These are phyloP conservation scores for Epistrophe grossulariae DNA, from an alignment of 2,888 invertebrate genomes.

Conservation along the genomic window DNA sequence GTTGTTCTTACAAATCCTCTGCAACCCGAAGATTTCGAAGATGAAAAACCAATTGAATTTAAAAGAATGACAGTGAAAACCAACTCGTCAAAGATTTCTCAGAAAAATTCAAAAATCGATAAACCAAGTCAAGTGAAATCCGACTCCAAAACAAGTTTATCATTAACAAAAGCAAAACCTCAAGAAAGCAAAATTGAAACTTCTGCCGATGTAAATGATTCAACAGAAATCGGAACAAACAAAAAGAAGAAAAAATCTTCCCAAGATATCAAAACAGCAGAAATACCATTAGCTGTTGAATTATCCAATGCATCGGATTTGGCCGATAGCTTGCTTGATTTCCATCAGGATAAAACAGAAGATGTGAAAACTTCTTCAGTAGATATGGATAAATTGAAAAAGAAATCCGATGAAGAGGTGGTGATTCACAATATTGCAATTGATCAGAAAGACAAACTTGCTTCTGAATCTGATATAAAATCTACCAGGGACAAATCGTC, in stretches of 20 bases:
- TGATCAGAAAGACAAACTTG: not conserved
- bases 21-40: conserved; percentile 47
- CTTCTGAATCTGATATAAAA: not conserved
- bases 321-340: conserved; percentile 72
- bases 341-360: conserved; percentile 30
- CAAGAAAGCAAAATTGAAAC: not conserved
- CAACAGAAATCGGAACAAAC: not conserved
- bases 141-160: conserved; percentile 41
- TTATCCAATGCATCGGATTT: conserved; percentile 72
- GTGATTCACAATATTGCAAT: not conserved
- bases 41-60: conserved; percentile 75
- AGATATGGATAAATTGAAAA: conserved; percentile 45
- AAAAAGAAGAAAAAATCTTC: conserved; percentile 49
- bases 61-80: conserved; percentile 71
- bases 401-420: conserved; percentile 11
- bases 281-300: conserved; percentile 64
- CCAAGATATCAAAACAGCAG: conserved; percentile 26
- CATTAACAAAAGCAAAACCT: not conserved
- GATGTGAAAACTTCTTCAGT: not conserved
- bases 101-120: conserved; percentile 49
- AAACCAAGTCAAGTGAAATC: conserved; percentile 58
- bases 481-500: not conserved
- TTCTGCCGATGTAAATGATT: conserved; percentile 14
- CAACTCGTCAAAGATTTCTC: conserved; percentile 18
- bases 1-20: conserved; percentile 17